Conservation (phyloP, 2,888 invertebrate species). For the Pelosia muscerda region DNA sequence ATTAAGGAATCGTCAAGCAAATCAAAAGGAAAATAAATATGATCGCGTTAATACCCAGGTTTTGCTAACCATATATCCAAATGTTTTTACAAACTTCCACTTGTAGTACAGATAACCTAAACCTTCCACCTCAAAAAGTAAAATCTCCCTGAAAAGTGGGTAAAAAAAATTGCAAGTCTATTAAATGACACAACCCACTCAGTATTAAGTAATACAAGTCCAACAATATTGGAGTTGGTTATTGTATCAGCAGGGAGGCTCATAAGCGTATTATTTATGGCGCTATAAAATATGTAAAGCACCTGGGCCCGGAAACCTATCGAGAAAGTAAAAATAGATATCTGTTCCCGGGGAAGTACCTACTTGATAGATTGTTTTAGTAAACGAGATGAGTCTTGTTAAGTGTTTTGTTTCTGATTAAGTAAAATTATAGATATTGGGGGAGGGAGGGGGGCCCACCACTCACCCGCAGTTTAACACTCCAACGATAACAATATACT, state of each 20-base stretch:
- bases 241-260: slow-evolving; percentile 55
- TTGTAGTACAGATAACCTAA: too few relatives aligned
- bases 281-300: slow-evolving; percentile 72
- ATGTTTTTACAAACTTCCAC: too few relatives aligned
- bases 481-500: too few relatives aligned
- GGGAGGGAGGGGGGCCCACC: too few relatives aligned
- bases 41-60: too few relatives aligned
- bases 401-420: not conserved
- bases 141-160: too few relatives aligned
- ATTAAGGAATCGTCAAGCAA: too few relatives aligned
- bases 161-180: not conserved
- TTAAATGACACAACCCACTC: slow-evolving; percentile 11
- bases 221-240: slow-evolving; percentile 44
- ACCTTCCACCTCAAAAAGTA: too few relatives aligned
- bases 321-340: slow-evolving; percentile 36
- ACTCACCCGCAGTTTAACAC: too few relatives aligned
- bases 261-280: slow-evolving; percentile 65
- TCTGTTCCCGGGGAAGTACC: slow-evolving; percentile 1
- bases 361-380: slow-evolving; percentile 3
- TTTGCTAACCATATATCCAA: too few relatives aligned
- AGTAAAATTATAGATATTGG: too few relatives aligned
- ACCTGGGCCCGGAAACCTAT: slow-evolving; percentile 67
- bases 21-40: too few relatives aligned
- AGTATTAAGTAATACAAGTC: slow-evolving; percentile 16
- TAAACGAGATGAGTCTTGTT: not conserved